These are phyloP conservation scores for Hypanus sabinus DNA, from an alignment of 2,113 vertebrate genomes.

Conservation along the genomic window DNA sequence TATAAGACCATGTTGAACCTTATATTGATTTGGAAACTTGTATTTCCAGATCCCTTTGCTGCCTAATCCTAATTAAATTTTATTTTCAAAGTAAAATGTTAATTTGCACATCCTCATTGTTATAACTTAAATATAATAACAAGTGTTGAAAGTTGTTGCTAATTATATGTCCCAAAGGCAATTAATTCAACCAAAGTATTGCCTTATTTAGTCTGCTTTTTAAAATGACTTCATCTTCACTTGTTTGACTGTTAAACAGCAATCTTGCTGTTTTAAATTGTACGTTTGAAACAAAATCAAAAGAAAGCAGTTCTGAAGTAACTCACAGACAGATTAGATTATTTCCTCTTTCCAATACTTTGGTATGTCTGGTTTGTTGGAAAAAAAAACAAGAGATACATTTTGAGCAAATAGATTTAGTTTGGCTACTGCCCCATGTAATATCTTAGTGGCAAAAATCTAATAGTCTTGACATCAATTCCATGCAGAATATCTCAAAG, in stretches of 20 bases:
- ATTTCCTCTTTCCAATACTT: neutral
- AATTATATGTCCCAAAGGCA: neutral
- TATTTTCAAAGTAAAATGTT: neutral
- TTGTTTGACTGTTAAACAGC: neutral
- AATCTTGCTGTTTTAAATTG: neutral
- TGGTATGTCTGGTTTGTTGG: neutral
- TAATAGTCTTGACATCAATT: constrained; percentile 27
- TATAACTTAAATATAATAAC: neutral
- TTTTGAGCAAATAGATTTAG: neutral
- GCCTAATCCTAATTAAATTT: neutral
- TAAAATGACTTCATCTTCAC: neutral
- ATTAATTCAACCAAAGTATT: neutral
- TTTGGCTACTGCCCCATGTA: neutral
- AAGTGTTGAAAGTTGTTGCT: neutral
- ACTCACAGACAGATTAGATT: neutral
- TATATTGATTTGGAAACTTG: too few species aligned
- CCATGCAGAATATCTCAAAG: constrained; percentile 3
- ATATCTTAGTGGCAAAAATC: neutral
- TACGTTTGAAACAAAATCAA: neutral
- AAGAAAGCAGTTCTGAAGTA: neutral
- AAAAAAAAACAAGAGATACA: neutral
- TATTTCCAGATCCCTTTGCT: too few species aligned
- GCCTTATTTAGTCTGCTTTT: neutral
- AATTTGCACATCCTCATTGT: neutral
- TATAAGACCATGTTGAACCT: neutral